Evolutionary conservation across 1,140 invertebrate species (phyloP).

Genomic region (Matsumurasca onukii): DNA sequence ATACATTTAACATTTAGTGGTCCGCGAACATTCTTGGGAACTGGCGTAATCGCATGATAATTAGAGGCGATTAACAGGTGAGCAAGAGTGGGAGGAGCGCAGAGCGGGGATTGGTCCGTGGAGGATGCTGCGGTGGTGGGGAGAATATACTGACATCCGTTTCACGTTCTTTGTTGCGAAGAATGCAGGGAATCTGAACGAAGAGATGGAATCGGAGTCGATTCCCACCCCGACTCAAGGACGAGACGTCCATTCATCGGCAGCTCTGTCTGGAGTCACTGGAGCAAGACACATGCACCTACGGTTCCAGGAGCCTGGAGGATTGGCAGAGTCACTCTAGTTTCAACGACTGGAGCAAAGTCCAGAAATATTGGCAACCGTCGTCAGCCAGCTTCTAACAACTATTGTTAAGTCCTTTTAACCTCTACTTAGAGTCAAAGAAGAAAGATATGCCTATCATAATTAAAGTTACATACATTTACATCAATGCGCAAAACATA

Average conservation of each 20-base stretch:
- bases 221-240: slow-evolving; percentile 8
- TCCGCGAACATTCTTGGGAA: slow-evolving; percentile 11
- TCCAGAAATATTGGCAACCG: no score
- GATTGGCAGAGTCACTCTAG: not conserved
- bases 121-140: not conserved
- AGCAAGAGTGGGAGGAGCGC: not conserved
- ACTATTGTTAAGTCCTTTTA: no score
- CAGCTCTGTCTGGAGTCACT: not conserved
- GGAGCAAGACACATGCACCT: not conserved
- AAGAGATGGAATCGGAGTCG: not conserved
- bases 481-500: no score
- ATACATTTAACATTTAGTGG: slow-evolving; percentile 23
- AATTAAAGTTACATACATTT: no score
- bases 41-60: slow-evolving; percentile 19
- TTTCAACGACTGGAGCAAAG: no score
- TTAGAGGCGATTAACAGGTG: slow-evolving; percentile 9
- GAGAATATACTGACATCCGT: slow-evolving; percentile 23
- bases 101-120: not conserved
- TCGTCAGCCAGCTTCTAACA: no score
- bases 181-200: slow-evolving; percentile 16
- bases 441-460: no score
- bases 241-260: slow-evolving; percentile 5
- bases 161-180: slow-evolving; percentile 25
- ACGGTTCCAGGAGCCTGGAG: not conserved
- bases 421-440: no score